Base-by-base conservation (phyloP, 2,113 vertebrate genomes). In the Phylloscopus trochilus region DNA sequence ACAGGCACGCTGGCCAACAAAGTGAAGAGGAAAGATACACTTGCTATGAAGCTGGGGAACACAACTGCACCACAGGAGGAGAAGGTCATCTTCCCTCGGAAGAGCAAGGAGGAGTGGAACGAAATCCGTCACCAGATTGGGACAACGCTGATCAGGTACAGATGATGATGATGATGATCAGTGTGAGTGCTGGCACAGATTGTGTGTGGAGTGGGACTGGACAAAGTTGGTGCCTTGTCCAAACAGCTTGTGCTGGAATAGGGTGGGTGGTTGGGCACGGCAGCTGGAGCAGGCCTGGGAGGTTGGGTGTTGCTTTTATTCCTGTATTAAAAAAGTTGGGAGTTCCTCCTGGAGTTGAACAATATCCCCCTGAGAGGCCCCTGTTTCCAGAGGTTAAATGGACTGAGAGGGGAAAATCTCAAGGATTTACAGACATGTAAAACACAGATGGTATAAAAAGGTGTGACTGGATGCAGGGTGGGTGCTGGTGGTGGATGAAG, bases 61-160 rank as follows among this genome's bases (percentile, higher is more conserved):
- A 94, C 97, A 14, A 23, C 86, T 0, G 15, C 39, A 3, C 98
- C 98, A 13, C 98, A 97, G 18, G 97, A 97, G 53, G 98, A 98
- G 74, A 98, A 98, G 96, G 97, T 96, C 0, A 93, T 98, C 44
- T 98, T 99, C 95, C 99, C 99, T 89, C 98, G 98, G 96, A 99
- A 99, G 98, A 99, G 98, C 98, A 98, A 98, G 91, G 99, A 99
- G 93, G 99, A 99, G 92, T 99, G 99, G 99, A 99, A 99, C 8
- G 98, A 99, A 97, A 99, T 99, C 63, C 98, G 99, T 77, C 98
- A 99, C 3, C 99, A 99, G 96, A 99, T 99, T 51, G 99, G 99
- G 87, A 98, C 98, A 0, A 99, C 99, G 0, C 97, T 99, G 84
- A 99, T 99, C 89, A 98, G 99, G 99, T 99, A 97, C 13, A 5